phyloP scores from a whole-genome alignment of 2,888 invertebrate genomes.

The Lottia gigantea region DNA sequence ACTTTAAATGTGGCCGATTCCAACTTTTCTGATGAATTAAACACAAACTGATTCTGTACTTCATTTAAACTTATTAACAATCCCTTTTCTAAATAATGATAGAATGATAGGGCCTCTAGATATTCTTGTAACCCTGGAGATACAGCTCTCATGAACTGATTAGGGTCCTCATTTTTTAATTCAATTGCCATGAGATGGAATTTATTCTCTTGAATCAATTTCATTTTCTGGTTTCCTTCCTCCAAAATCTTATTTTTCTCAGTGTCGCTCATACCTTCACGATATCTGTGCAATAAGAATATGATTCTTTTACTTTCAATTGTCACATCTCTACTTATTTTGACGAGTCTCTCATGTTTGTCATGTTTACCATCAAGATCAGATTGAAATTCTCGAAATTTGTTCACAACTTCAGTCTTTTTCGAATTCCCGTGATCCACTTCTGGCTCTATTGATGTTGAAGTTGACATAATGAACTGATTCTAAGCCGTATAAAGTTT shows the following conservation, averaged over 20 bases:
- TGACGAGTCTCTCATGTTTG: conserved; percentile 84
- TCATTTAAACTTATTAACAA: conserved; percentile 75
- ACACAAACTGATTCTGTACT: conserved; percentile 64
- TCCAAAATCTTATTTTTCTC: conserved; percentile 71
- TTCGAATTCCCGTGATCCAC: conserved; percentile 18
- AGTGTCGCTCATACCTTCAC: conserved; percentile 5
- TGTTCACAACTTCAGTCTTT: conserved; percentile 46
- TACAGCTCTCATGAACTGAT: conserved; percentile 77
- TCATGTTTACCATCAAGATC: conserved; percentile 83
- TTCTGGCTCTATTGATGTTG: too few species aligned
- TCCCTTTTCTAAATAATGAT: conserved; percentile 76
- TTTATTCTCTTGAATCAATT: conserved; percentile 74
- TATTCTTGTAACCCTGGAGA: conserved; percentile 80
- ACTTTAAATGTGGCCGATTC: conserved; percentile 45
- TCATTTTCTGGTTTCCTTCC: conserved; percentile 78
- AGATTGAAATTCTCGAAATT: conserved; percentile 54
- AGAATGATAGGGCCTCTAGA: conserved; percentile 85
- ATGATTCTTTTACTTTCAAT: conserved; percentile 92
- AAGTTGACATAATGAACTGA: too few species aligned
- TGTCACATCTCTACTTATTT: conserved; percentile 84
- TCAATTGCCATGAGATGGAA: conserved; percentile 81
- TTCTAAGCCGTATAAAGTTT: too few species aligned
- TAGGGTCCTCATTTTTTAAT: conserved; percentile 78
- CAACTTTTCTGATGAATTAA: conserved; percentile 16
- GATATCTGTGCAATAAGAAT: conserved; percentile 81